Percentiles rank a stretch among this genome's conserved stretches.
phyloP scores from a whole-genome alignment of 2,888 invertebrate species.

The Strigamia maritima region DNA sequence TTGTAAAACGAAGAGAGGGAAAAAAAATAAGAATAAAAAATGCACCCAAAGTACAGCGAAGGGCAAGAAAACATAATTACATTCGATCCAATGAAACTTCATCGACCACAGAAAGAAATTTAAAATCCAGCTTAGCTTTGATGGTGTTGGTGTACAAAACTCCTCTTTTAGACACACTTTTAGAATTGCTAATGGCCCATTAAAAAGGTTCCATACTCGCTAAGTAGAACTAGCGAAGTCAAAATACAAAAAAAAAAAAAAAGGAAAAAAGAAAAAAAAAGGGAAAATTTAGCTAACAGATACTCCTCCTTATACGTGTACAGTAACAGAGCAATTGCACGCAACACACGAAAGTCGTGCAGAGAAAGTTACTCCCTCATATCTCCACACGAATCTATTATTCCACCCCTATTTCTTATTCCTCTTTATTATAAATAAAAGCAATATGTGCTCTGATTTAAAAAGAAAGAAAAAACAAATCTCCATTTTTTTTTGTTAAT shows the following conservation, averaged over 20 bases:
- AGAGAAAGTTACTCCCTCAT: neutral
- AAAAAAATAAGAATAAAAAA: neutral
- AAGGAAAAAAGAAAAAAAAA: neutral
- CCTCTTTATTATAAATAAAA: neutral
- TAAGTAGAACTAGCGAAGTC: neutral
- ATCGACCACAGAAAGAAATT: conserved; percentile 23
- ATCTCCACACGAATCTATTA: neutral
- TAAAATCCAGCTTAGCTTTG: neutral
- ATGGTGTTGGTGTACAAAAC: conserved; percentile 5
- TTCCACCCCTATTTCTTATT: conserved; percentile 6
- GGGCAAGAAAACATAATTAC: conserved; percentile 21
- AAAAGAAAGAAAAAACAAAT: neutral
- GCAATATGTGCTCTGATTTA: neutral
- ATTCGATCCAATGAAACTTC: conserved; percentile 23
- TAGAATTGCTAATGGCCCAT: conserved; percentile 13
- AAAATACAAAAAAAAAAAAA: neutral
- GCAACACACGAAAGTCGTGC: conserved; percentile 20
- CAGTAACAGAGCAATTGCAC: neutral
- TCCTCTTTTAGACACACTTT: conserved; percentile 18
- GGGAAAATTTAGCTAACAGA: neutral
- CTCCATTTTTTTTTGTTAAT: too few relatives aligned
- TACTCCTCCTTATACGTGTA: neutral
- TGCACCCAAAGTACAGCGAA: conserved; percentile 1
- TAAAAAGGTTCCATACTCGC: conserved; percentile 15
- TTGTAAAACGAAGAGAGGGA: neutral